Conservation (phyloP, 2,113 vertebrate genomes). For the Malaclemys terrapin region DNA sequence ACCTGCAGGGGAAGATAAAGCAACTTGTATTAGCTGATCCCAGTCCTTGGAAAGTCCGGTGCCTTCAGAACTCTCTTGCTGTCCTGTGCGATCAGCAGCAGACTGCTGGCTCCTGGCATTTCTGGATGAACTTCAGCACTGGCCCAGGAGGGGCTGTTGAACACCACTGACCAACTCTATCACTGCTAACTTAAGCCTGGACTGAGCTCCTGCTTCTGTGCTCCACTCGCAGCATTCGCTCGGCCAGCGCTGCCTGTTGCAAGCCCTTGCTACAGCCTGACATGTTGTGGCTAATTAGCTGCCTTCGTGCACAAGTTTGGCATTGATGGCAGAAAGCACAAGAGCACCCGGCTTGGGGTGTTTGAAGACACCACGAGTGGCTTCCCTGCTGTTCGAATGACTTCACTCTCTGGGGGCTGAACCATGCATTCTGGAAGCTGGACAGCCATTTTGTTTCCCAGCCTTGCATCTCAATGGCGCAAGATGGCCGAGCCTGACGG, state of each 20-base stretch:
- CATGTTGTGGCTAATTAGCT: background rate
- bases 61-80: background rate
- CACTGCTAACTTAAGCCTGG: background rate
- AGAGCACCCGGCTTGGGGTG: too few relatives aligned
- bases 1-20: background rate
- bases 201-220: background rate
- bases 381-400: background rate
- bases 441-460: background rate
- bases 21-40: background rate
- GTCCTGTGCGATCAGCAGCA: background rate
- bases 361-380: background rate
- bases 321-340: background rate
- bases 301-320: background rate
- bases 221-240: background rate
- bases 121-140: background rate
- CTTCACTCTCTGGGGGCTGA: background rate
- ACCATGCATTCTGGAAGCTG: background rate
- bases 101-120: background rate
- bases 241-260: background rate
- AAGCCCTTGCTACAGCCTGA: background rate
- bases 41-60: background rate
- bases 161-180: background rate
- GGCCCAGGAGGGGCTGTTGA: background rate
- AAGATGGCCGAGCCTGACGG: too few relatives aligned
- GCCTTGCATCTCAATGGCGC: background rate